A percentile compares a stretch with the other conserved stretches of the same genome.
These are phyloP conservation scores for Melolontha melolontha DNA, from an alignment of 2,888 invertebrate genomes.

Conservation along the genomic window DNA sequence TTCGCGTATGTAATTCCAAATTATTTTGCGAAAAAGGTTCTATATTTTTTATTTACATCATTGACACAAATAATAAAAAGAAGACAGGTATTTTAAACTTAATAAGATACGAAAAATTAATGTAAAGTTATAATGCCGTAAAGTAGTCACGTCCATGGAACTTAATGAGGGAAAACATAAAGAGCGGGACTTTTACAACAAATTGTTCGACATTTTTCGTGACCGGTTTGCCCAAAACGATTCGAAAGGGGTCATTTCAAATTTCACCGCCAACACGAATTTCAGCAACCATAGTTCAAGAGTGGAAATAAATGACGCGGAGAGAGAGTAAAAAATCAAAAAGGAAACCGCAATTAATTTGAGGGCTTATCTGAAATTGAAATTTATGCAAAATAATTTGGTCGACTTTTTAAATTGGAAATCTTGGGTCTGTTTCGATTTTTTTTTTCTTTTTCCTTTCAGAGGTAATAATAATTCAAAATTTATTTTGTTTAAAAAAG, in stretches of 20 bases:
- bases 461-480: background rate
- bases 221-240: constrained; percentile 11
- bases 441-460: background rate
- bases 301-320: constrained; percentile 10
- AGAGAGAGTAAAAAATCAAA: constrained; percentile 8
- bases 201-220: constrained; percentile 24
- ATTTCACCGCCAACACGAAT: constrained; percentile 17
- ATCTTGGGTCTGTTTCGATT: constrained; percentile 5
- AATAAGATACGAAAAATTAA: too few relatives aligned
- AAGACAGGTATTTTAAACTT: too few relatives aligned
- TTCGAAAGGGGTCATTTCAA: background rate
- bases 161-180: background rate
- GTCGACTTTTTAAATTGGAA: constrained; percentile 2
- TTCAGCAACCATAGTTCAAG: constrained; percentile 1
- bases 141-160: constrained; percentile 14
- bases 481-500: too few relatives aligned
- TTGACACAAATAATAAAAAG: too few relatives aligned
- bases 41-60: too few relatives aligned
- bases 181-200: constrained; percentile 23
- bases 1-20: too few relatives aligned
- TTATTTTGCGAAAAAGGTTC: too few relatives aligned
- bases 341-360: constrained; percentile 31
- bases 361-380: constrained; percentile 35
- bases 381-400: constrained; percentile 34
- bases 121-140: background rate